Evolutionary conservation across 2,113 vertebrate species (phyloP).

Genomic region (Barnardius zonarius): DNA sequence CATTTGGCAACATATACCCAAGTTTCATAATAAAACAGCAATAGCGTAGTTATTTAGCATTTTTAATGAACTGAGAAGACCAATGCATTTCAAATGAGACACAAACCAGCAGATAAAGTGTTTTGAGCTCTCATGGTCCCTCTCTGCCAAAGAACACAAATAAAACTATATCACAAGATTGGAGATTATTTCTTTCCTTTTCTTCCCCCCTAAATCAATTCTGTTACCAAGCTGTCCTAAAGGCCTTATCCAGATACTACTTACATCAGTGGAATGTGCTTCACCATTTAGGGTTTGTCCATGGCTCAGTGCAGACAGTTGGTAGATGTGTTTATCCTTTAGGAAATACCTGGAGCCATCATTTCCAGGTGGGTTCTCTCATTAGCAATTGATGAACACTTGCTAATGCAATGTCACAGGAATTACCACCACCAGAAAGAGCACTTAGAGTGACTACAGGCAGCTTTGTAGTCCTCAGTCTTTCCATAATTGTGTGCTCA

Average conservation of each 20-base stretch:
- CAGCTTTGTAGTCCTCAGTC: background rate
- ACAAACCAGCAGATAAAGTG: background rate
- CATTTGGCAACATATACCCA: background rate
- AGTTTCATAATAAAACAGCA: conserved; percentile 33
- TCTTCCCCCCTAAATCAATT: background rate
- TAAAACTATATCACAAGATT: background rate
- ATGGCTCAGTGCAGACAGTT: background rate
- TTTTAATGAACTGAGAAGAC: conserved; percentile 20
- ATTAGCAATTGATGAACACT: background rate
- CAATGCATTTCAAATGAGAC: background rate
- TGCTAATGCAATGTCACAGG: background rate
- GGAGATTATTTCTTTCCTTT: background rate
- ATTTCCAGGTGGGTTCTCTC: background rate
- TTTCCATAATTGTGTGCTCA: background rate
- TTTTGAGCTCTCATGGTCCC: background rate
- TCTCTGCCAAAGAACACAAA: background rate
- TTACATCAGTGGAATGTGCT: background rate
- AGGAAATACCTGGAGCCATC: background rate
- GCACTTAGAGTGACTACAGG: background rate
- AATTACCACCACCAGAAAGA: background rate
- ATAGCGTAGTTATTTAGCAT: background rate
- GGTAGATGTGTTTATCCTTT: background rate
- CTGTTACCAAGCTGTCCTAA: background rate
- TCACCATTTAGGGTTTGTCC: background rate
- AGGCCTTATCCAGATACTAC: background rate